Conservation (phyloP, 2,113 vertebrate species). For the Rhea americana region DNA sequence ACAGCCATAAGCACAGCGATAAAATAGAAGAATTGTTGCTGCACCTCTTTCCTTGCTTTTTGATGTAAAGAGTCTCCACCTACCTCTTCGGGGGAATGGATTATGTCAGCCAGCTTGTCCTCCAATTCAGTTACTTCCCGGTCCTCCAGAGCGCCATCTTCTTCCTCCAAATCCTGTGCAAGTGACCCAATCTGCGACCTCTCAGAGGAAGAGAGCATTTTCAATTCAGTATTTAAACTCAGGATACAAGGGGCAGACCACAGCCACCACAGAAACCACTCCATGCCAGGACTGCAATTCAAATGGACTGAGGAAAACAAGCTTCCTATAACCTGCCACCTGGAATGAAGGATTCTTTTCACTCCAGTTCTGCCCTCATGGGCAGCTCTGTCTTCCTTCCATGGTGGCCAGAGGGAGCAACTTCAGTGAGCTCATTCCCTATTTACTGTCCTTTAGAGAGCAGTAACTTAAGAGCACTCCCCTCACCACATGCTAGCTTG, state of each 20-base stretch:
- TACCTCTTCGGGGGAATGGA: constrained; percentile 63
- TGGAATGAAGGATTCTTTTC: neutral
- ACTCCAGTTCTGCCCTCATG: neutral
- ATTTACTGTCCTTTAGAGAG: neutral
- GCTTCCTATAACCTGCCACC: neutral
- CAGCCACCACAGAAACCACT: neutral
- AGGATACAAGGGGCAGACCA: neutral
- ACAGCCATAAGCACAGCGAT: neutral
- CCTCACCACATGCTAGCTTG: neutral
- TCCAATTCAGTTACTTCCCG: constrained; percentile 39
- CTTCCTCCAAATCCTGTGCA: neutral
- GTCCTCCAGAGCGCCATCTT: neutral
- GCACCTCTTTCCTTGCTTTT: neutral
- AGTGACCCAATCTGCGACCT: constrained; percentile 55
- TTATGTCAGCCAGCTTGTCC: constrained; percentile 50
- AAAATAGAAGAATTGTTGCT: neutral
- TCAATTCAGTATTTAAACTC: constrained; percentile 38
- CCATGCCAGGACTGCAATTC: neutral
- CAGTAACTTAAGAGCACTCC: neutral
- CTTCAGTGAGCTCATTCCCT: neutral
- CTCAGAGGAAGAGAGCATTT: constrained; percentile 49
- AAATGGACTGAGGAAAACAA: neutral
- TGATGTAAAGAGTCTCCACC: neutral
- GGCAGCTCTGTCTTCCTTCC: neutral
- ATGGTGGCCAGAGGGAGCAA: neutral